Conservation (phyloP, 2,888 invertebrate species). For the Sinodicranocentrus sp. region DNA sequence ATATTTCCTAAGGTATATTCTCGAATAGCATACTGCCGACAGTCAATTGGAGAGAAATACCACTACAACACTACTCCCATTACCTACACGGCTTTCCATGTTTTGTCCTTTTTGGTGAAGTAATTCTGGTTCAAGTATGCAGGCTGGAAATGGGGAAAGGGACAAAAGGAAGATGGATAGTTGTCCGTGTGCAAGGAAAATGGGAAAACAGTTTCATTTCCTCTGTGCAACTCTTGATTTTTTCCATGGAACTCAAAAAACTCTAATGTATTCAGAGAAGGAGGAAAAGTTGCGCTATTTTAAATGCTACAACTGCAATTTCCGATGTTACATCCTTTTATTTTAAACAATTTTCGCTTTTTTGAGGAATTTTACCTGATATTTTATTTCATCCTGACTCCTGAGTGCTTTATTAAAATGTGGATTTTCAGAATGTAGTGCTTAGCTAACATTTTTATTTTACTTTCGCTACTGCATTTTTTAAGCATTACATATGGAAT, state of each 20-base stretch:
- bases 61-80: background rate
- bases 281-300: constrained; percentile 31
- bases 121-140: background rate
- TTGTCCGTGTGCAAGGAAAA: background rate
- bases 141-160: background rate
- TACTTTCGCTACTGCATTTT: too few species aligned
- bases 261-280: constrained; percentile 17
- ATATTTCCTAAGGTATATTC: background rate
- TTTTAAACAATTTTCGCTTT: too few species aligned
- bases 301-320: too few species aligned
- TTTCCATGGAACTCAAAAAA: constrained; percentile 6
- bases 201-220: constrained; percentile 42
- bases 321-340: too few species aligned
- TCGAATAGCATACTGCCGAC: background rate
- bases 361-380: too few species aligned
- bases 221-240: constrained; percentile 50
- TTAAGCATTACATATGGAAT: too few species aligned
- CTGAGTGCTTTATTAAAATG: too few species aligned
- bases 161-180: background rate
- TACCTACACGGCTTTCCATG: background rate
- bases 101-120: background rate
- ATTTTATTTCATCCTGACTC: too few species aligned
- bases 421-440: too few species aligned
- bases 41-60: background rate
- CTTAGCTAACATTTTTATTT: too few species aligned